Base-by-base conservation (phyloP, 1,140 invertebrate genomes). In the Tetramorium simillimum region DNA sequence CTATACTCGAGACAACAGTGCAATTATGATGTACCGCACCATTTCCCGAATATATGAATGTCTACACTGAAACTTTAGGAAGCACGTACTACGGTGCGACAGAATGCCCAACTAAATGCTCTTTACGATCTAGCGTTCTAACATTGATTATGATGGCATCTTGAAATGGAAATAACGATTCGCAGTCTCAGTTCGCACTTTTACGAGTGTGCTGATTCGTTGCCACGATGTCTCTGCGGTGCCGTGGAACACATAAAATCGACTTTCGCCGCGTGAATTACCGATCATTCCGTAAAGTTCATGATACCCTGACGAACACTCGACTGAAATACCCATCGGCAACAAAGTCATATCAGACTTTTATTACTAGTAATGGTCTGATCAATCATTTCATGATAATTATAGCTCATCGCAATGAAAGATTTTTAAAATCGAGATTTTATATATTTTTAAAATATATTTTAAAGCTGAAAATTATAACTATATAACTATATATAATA, bases 181-280 rank as follows among this genome's bases (percentile, higher is more conserved):
- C 7, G 40, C 51, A 72, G 18, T 72, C 12, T 73, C 67, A 37
- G 5, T 18, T 72, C 69, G 5, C 56, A 53, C 40, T 67, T 89
- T 89, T 81, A 86, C 46, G 73, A 80, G 7, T 14, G 40, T 46
- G 10, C 1, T 24, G 37, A 53, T 33, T 18, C 12, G 24, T 46
- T 51, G 1, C 46, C 6, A 33, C 51, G 75, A 62, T 51, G 18
- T 16, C 28, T 56, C 21, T 33, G 14, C 28, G 46, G 16, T 28
- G 24, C 53, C 18, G 14, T 14, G 18, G 24, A 46, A 81, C 51
- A 63, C 46, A 65, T 75, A 80, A 87, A 90, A 43, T 65, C 43
- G 51, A 14, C 10, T 56, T 58, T 85, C 63, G 69, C 46, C 46
- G 21, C 24, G 43, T 81, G 46, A 90, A 88, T 90, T 82, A 81